Evolutionary conservation across 2,888 invertebrate genomes (phyloP), one percentile per base, ranked within the genome.

Genomic region (Aphodius sticticus): DNA sequence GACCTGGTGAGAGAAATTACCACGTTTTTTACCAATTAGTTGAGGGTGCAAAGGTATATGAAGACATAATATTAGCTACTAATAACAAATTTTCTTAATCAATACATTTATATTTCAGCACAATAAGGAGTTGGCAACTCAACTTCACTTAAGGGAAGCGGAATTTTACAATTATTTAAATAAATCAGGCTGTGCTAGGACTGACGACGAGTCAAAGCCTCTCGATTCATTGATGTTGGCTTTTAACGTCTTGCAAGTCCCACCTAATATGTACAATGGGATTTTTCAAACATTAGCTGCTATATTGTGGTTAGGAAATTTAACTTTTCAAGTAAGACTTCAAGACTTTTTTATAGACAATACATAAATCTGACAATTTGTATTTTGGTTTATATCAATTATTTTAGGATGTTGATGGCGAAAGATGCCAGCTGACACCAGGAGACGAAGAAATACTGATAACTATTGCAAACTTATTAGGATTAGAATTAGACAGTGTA

Each of bases 11-110:
- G 89, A 92, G 97, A 78, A 97, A 97, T 89, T 97, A 97, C 88
- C 97, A 97, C 87, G 97, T 97, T 69, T 95, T 97, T 89, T 97
- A 97, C 89, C 96, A 97, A 87, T 91, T 97, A 79, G 95, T 96
- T 3, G 96, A 96, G 84, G 97, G 96, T 69, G 96, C 95, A 69
- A 94, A 94, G 91, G 93, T 93, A 87, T 26, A 26, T 26, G 26
- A 26, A 37, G 74, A 75, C 38, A n/a, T n/a, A 35, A 16, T 26
- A 26, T 72, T 53, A 53, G 12, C 53, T 53, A 53, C 16, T 14
- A n/a, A 53, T 69, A 16, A 12, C 53, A 53, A 35, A 12, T 16
- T 16, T 70, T 70, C 16, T 53, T 53, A 53, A 53, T 53, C 0
- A 77, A 85, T 84, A 69, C 37, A 9, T 72, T 69, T 79, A 16